Evolutionary conservation across 2,113 vertebrate genomes (phyloP).

Genomic region (Phyllopteryx taeniolatus): DNA sequence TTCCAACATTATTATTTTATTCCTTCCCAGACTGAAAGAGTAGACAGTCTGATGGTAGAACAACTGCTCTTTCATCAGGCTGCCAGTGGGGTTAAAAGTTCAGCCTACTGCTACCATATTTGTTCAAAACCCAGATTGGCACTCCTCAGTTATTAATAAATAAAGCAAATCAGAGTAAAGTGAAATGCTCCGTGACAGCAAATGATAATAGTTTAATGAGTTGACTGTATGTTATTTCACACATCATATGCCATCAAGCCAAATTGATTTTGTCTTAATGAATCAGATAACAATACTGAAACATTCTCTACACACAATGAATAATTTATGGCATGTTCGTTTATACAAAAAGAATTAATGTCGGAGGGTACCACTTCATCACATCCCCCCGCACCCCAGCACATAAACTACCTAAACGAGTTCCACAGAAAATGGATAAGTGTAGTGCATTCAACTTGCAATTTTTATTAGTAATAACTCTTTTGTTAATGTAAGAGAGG

Average conservation of each 20-base stretch:
- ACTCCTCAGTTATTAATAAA: conserved; percentile 15
- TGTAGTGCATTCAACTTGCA: too few relatives aligned
- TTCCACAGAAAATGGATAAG: background rate
- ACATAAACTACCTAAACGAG: background rate
- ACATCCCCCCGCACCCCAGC: too few relatives aligned
- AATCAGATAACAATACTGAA: background rate
- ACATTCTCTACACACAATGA: background rate
- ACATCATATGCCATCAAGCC: background rate
- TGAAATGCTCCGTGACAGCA: background rate
- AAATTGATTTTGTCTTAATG: background rate
- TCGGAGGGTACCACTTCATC: background rate
- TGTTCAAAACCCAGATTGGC: background rate
- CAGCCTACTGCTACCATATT: conserved; percentile 13
- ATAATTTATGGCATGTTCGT: background rate
- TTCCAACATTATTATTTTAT: conserved; percentile 37
- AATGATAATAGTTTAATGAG: conserved; percentile 1
- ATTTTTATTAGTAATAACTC: too few relatives aligned
- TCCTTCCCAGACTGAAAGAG: conserved; percentile 30
- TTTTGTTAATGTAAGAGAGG: too few relatives aligned
- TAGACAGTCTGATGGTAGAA: conserved; percentile 24
- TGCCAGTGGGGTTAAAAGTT: conserved; percentile 38
- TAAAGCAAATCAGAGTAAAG: background rate
- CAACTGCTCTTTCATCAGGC: conserved; percentile 26
- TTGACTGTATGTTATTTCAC: background rate
- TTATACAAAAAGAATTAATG: background rate